These are phyloP conservation scores for Neotoxoptera formosana DNA, from an alignment of 1,140 invertebrate genomes.

Conservation along the genomic window DNA sequence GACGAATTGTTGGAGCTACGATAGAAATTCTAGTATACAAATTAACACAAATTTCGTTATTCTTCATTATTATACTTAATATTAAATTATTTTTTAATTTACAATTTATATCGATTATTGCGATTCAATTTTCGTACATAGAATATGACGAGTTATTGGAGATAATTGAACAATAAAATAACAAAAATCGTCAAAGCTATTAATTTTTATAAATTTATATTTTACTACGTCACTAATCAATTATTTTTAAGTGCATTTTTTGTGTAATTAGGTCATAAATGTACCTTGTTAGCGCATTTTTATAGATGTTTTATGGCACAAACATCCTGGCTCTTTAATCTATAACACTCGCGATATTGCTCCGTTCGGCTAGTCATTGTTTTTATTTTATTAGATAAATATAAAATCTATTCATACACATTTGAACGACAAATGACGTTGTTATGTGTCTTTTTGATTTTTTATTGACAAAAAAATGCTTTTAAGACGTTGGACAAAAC, in stretches of 20 bases:
- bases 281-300: background rate
- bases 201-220: background rate
- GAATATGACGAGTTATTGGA: background rate
- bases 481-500: background rate
- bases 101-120: background rate
- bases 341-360: background rate
- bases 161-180: background rate
- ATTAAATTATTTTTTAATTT: background rate
- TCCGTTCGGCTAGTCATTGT: background rate
- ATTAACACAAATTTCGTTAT: background rate
- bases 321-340: background rate
- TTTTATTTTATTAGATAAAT: background rate
- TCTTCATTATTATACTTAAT: background rate
- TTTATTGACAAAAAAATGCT: background rate
- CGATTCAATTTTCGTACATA: background rate
- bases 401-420: background rate
- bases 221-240: background rate
- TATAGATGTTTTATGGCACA: background rate
- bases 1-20: too few species aligned
- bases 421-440: background rate
- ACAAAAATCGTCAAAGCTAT: background rate
- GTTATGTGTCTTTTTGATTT: background rate
- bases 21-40: background rate
- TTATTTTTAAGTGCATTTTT: background rate
- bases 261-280: background rate